These are phyloP conservation scores for Agonopterix heracliana DNA, from an alignment of 2,888 invertebrate genomes.

Conservation along the genomic window DNA sequence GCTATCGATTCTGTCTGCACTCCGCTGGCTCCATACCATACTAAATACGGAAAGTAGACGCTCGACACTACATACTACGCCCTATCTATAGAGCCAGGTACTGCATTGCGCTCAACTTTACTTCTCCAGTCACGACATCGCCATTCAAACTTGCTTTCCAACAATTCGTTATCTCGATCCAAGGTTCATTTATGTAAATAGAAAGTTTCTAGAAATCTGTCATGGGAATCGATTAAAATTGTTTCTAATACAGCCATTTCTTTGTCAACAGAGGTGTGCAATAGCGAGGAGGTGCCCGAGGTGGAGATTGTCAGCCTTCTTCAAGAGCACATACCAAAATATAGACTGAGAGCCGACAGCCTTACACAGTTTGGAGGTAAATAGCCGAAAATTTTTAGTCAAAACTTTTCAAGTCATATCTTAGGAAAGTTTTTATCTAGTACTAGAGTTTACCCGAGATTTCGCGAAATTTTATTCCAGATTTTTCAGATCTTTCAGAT, in stretches of 20 bases:
- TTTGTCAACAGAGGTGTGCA: constrained; percentile 89
- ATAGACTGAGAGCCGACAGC: constrained; percentile 94
- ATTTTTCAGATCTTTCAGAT: no score
- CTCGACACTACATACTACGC: constrained; percentile 23
- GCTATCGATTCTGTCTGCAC: constrained; percentile 67
- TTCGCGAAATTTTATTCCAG: no score
- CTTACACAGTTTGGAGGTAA: constrained; percentile 93
- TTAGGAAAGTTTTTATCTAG: no score
- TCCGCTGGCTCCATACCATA: constrained; percentile 27
- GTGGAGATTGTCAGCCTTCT: constrained; percentile 96
- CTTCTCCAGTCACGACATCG: constrained; percentile 47
- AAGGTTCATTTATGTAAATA: constrained; percentile 23
- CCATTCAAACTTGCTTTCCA: constrained; percentile 47
- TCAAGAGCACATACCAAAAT: constrained; percentile 96
- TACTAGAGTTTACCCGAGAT: no score
- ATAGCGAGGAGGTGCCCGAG: constrained; percentile 93
- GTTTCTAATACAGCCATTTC: constrained; percentile 20
- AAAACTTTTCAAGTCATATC: no score
- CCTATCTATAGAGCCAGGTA: constrained; percentile 26
- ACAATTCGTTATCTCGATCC: constrained; percentile 33
- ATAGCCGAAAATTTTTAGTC: constrained; percentile 14
- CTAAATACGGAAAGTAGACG: constrained; percentile 54
- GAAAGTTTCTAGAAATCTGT: constrained; percentile 22
- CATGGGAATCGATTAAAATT: constrained; percentile 7
- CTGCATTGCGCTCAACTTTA: constrained; percentile 46